These are phyloP conservation scores for Lasioglossum figueresi DNA, from an alignment of 2,888 invertebrate genomes.

Conservation along the genomic window DNA sequence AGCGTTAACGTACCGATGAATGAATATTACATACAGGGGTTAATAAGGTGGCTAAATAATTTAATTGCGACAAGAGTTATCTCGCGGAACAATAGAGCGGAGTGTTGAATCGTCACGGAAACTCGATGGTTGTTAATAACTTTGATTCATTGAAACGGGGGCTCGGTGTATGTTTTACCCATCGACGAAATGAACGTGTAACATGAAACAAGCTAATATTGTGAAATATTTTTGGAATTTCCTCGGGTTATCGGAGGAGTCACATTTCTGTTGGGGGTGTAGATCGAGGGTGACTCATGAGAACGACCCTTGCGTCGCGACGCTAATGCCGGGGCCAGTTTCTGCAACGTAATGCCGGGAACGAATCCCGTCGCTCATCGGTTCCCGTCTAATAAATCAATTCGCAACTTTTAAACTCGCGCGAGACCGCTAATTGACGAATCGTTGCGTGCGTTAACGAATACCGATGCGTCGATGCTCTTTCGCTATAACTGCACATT, in stretches of 20 bases:
- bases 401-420: neutral
- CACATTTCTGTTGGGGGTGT: neutral
- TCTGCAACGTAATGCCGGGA: constrained; percentile 45
- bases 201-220: neutral
- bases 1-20: neutral
- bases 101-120: neutral
- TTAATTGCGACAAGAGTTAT: neutral
- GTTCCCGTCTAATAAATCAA: constrained; percentile 50
- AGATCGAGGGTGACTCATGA: constrained; percentile 44
- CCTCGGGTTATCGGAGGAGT: neutral
- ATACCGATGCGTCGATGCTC: neutral
- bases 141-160: neutral
- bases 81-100: neutral
- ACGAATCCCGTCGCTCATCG: constrained; percentile 9
- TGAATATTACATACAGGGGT: neutral
- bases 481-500: neutral
- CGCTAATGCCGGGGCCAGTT: constrained; percentile 19
- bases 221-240: constrained; percentile 5
- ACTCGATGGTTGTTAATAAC: neutral
- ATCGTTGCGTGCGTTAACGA: constrained; percentile 2
- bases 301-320: constrained; percentile 28
- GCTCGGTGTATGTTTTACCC: neutral
- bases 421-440: constrained; percentile 18
- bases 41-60: neutral
- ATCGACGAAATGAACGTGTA: neutral